These are phyloP conservation scores for Zygogramma bicolorata DNA, from an alignment of 2,888 invertebrate genomes.

Conservation along the genomic window DNA sequence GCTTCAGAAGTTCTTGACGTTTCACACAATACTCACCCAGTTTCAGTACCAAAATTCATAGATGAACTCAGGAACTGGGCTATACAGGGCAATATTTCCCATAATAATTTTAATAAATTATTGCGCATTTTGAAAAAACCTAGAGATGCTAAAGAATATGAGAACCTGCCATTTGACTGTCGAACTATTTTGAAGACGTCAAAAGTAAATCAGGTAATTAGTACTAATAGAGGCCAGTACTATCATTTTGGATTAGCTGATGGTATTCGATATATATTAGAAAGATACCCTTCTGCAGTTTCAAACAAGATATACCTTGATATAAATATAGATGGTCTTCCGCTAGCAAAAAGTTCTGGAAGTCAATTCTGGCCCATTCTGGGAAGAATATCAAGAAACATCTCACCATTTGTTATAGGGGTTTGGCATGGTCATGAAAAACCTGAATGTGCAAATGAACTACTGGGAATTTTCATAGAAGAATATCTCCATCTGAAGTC, in stretches of 20 bases:
- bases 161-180: constrained; percentile 3
- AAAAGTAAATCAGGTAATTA: not conserved
- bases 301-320: too few relatives aligned
- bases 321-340: too few relatives aligned
- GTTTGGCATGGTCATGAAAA: constrained; percentile 6
- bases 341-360: too few relatives aligned
- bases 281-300: too few relatives aligned
- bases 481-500: not conserved
- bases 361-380: too few relatives aligned
- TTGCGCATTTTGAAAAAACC: constrained; percentile 2
- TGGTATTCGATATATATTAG: too few relatives aligned
- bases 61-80: constrained; percentile 6
- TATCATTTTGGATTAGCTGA: not conserved
- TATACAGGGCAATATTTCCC: constrained; percentile 2
- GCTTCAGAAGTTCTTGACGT: not conserved
- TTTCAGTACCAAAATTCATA: not conserved
- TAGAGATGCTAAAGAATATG: constrained; percentile 3
- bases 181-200: too few relatives aligned
- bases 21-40: not conserved
- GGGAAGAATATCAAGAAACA: not conserved
- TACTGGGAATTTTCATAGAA: not conserved
- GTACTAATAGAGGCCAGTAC: not conserved
- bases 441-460: constrained; percentile 3
- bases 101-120: not conserved
- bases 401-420: constrained; percentile 3